These are phyloP conservation scores for Drosophila prolongata DNA, from an alignment of 2,888 invertebrate species.

Conservation along the genomic window DNA sequence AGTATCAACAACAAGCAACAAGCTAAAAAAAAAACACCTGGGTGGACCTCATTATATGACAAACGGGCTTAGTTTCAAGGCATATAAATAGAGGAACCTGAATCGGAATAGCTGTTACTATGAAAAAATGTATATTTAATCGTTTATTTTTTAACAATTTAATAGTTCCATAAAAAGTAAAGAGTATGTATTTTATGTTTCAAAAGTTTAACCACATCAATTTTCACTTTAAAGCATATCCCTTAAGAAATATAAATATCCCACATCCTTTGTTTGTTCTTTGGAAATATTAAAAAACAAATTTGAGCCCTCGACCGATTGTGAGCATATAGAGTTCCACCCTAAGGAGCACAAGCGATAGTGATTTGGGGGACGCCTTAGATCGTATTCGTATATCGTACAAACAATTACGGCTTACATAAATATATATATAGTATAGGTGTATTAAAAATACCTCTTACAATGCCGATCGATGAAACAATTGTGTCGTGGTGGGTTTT, in stretches of 20 bases:
- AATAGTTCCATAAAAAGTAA: neutral
- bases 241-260: too few species aligned
- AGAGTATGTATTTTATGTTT: too few species aligned
- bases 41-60: neutral
- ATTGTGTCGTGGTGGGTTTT: constrained; percentile 56
- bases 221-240: too few species aligned
- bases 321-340: neutral
- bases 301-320: neutral
- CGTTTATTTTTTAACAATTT: neutral
- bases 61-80: neutral
- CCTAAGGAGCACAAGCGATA: neutral
- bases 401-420: constrained; percentile 7
- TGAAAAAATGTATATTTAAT: neutral
- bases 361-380: neutral
- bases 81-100: too few species aligned
- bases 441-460: constrained; percentile 64
- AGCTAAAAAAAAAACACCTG: neutral
- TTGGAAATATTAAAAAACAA: neutral
- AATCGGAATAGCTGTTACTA: too few species aligned
- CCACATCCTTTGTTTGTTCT: too few species aligned
- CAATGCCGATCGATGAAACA: constrained; percentile 71
- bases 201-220: too few species aligned
- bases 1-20: neutral
- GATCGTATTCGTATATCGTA: constrained; percentile 15
- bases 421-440: constrained; percentile 1